Conservation (phyloP, 2,797 vertebrate genomes). For the Rhinogobio ventralis region DNA sequence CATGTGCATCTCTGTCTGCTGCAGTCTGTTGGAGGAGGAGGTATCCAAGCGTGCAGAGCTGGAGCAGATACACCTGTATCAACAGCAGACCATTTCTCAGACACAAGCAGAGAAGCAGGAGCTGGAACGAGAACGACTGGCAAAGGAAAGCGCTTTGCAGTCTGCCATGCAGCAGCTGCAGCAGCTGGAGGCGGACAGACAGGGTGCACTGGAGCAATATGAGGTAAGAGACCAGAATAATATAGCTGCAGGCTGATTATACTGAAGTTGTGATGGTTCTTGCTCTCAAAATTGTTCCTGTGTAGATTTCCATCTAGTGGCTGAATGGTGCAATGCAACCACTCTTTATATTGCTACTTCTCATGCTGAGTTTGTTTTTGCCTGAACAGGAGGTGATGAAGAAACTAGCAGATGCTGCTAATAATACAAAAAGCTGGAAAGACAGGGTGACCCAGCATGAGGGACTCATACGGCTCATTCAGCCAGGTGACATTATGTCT, state of each 20-base stretch:
- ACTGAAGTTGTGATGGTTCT: not conserved
- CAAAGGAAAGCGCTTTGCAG: constrained; percentile 88
- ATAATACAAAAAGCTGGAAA: constrained; percentile 93
- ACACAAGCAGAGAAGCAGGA: constrained; percentile 94
- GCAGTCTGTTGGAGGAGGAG: constrained; percentile 93
- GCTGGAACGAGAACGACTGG: constrained; percentile 84
- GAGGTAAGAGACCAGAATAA: constrained; percentile 78
- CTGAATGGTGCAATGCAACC: not conserved
- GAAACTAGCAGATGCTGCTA: constrained; percentile 90
- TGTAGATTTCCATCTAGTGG: constrained; percentile 31
- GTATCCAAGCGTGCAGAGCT: constrained; percentile 87
- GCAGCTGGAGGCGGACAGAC: constrained; percentile 86
- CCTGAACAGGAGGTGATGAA: constrained; percentile 85
- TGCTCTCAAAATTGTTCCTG: not conserved
- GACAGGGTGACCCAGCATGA: constrained; percentile 96
- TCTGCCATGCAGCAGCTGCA: constrained; percentile 91
- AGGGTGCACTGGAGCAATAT: constrained; percentile 89
- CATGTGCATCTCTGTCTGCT: constrained; percentile 8
- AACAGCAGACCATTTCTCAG: constrained; percentile 89
- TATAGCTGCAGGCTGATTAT: not conserved
- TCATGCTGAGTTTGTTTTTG: constrained; percentile 19
- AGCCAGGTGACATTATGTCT: constrained; percentile 84
- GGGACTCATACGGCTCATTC: constrained; percentile 91
- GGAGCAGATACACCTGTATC: constrained; percentile 89
- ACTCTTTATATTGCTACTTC: not conserved